Conservation (phyloP, 2,113 vertebrate species). For the Thalassoma bifasciatum region DNA sequence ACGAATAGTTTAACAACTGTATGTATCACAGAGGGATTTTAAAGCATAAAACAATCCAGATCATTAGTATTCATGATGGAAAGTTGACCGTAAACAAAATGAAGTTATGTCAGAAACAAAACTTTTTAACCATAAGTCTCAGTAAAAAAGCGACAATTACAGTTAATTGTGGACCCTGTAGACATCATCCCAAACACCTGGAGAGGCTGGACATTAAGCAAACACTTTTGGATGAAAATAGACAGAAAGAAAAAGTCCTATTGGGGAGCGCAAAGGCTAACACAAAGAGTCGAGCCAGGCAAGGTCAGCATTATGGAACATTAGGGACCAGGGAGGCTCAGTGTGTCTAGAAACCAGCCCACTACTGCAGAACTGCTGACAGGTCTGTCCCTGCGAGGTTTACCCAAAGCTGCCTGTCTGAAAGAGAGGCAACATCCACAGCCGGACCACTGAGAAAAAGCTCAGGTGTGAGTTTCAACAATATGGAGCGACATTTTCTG, state of each 20-base stretch:
- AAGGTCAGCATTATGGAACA: constrained; percentile 75
- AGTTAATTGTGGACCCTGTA: neutral
- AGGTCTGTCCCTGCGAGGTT: constrained; percentile 60
- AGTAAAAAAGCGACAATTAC: too few relatives aligned
- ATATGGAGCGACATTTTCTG: too few relatives aligned
- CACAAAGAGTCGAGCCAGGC: constrained; percentile 72
- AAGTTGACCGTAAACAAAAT: too few relatives aligned
- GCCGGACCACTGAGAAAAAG: neutral
- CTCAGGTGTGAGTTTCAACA: too few relatives aligned
- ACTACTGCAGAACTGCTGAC: constrained; percentile 80
- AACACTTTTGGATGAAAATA: constrained; percentile 21
- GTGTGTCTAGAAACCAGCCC: constrained; percentile 55
- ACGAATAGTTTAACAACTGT: too few relatives aligned
- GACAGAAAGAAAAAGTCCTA: constrained; percentile 15
- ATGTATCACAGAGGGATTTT: too few relatives aligned
- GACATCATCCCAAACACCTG: neutral
- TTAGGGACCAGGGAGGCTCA: constrained; percentile 54
- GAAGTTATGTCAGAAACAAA: too few relatives aligned
- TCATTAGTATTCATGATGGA: too few relatives aligned
- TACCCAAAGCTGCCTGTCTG: constrained; percentile 53
- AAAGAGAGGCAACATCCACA: constrained; percentile 30
- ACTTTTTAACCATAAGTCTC: too few relatives aligned
- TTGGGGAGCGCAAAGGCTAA: constrained; percentile 21
- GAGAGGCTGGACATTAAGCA: neutral
- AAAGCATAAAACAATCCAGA: too few relatives aligned